Evolutionary conservation across 2,797 vertebrate genomes (phyloP), one percentile per base, ranked within the genome.

Genomic region (Bradypodion pumilum): DNA sequence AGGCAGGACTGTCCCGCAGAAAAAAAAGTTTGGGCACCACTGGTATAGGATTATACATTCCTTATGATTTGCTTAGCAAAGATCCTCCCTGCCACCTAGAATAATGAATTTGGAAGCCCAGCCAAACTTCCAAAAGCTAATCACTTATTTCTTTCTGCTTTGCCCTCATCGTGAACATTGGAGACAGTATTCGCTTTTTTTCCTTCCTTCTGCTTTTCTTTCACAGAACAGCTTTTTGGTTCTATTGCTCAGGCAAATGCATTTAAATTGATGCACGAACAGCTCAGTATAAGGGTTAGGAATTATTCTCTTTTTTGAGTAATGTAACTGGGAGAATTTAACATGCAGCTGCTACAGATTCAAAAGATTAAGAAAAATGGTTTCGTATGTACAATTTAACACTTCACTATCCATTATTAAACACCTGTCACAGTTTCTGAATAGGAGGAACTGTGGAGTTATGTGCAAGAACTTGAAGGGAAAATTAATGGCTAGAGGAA

Each of bases 81-180:
- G 12, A 74, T 6, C n/a, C 59, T 7, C 25, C 42, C 21, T 68
- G 44, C 42, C 13, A 44, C 29, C 5, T 5, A 76, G 32, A 40
- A 35, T 81, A 80, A 81, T 62, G 74, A 70, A 85, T 65, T 19
- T 63, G 6, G 27, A 70, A 42, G 25, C 37, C 63, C 42, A 37
- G 52, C 69, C 72, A 75, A 85, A 80, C 15, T 85, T 75, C 63
- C 77, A 46, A 56, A 80, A 74, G 72, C 68, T 60, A 85, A 80
- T 80, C 69, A 68, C 72, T 32, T 72, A 76, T 81, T 74, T 52
- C 21, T 81, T 52, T 49, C 56, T 10, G n/a, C 27, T 81, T 85
- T 70, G 68, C 49, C 81, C 1, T 25, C 42, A 10, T 62, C 42
- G 65, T 27, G 65, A 81, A 81, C 52, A 25, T 80, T 52, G 78